Percentiles rank a stretch among this genome's conserved stretches.
Conservation (phyloP, 2,888 invertebrate genomes). For the Rhagonycha fulva region DNA sequence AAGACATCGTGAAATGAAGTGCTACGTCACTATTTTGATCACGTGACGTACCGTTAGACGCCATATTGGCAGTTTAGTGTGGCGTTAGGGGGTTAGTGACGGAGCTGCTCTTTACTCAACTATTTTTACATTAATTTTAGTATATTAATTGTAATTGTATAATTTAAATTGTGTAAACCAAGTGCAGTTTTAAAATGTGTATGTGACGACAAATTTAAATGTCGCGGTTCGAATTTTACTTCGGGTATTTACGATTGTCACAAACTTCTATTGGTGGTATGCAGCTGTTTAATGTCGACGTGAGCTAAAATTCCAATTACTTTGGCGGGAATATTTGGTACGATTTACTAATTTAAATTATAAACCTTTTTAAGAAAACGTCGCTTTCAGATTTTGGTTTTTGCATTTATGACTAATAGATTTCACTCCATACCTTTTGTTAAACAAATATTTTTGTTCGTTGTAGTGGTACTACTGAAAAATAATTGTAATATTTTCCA, state of each 20-base stretch:
- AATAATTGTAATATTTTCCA: slow-evolving; percentile 31
- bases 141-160: neutral
- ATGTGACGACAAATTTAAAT: slow-evolving; percentile 47
- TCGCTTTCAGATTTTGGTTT: neutral
- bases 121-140: slow-evolving; percentile 6
- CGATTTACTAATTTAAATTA: slow-evolving; percentile 26
- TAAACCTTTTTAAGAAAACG: neutral
- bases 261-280: slow-evolving; percentile 53
- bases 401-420: slow-evolving; percentile 8
- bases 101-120: slow-evolving; percentile 42
- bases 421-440: slow-evolving; percentile 3
- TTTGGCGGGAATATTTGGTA: slow-evolving; percentile 43
- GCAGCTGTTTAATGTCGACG: slow-evolving; percentile 53
- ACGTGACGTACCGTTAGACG: slow-evolving; percentile 63
- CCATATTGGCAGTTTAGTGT: slow-evolving; percentile 63
- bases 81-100: slow-evolving; percentile 57
- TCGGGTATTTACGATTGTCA: slow-evolving; percentile 57
- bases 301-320: slow-evolving; percentile 35
- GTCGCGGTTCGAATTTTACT: slow-evolving; percentile 51
- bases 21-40: slow-evolving; percentile 59
- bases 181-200: slow-evolving; percentile 1
- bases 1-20: slow-evolving; percentile 51
- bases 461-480: slow-evolving; percentile 31
- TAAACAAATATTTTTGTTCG: slow-evolving; percentile 11
- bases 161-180: neutral